A percentile compares a stretch with the other conserved stretches of the same genome.
phyloP scores from a whole-genome alignment of 23 tunicate genomes.

The Trididemnum nubilum region DNA sequence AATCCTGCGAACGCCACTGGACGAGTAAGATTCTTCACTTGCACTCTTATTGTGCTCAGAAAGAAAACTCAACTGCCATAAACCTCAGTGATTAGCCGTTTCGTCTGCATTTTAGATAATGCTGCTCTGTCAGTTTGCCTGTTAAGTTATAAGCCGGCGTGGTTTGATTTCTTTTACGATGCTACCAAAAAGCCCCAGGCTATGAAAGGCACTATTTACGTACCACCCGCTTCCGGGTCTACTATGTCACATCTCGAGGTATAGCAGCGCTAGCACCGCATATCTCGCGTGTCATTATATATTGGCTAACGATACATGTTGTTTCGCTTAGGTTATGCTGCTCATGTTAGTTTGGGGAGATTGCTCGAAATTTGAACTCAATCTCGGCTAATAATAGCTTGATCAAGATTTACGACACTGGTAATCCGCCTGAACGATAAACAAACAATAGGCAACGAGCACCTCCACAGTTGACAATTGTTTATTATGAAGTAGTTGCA shows the following conservation, averaged over 20 bases:
- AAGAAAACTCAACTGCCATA: no score
- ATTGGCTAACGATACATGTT: not conserved
- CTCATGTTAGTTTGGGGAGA: not conserved
- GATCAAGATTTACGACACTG: no score
- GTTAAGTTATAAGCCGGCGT: conserved; percentile 10
- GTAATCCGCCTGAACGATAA: no score
- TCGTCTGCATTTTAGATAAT: conserved; percentile 22
- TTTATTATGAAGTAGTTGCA: no score
- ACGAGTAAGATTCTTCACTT: no score
- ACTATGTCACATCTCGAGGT: not conserved
- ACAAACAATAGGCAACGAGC: no score
- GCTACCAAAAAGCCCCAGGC: conserved; percentile 9
- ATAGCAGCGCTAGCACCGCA: conserved; percentile 3
- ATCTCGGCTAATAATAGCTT: no score
- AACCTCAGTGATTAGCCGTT: no score
- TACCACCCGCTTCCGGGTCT: conserved; percentile 36
- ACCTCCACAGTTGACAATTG: no score
- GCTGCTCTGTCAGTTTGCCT: not conserved
- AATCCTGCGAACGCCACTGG: no score
- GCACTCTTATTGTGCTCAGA: no score
- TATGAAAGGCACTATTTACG: conserved; percentile 16
- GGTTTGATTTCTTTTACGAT: conserved; percentile 30
- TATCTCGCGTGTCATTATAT: not conserved
- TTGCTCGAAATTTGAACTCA: not conserved
- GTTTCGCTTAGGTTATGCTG: not conserved